These are phyloP conservation scores for Scaptomyza graminum DNA, from an alignment of 1,140 invertebrate species.

Conservation along the genomic window DNA sequence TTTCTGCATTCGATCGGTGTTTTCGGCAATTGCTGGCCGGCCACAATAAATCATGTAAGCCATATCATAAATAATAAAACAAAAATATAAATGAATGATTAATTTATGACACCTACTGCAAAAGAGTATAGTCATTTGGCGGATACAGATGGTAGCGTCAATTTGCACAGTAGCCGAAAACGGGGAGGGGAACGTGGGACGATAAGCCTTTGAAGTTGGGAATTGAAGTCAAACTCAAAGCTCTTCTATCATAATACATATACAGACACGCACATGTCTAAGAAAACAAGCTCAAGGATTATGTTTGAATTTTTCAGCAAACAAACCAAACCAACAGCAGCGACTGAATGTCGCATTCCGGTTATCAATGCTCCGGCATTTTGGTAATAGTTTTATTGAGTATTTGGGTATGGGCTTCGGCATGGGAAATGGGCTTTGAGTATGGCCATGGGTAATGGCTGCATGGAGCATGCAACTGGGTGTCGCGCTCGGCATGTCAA, in stretches of 20 bases:
- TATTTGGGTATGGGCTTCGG: slow-evolving; percentile 1
- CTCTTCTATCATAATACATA: slow-evolving; percentile 49
- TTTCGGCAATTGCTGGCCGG: slow-evolving; percentile 23
- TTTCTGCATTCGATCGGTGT: slow-evolving; percentile 27
- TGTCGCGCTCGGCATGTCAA: slow-evolving; percentile 72
- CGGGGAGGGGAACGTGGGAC: neutral
- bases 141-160: slow-evolving; percentile 40
- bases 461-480: slow-evolving; percentile 17
- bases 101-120: slow-evolving; percentile 73
- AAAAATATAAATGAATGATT: slow-evolving; percentile 58
- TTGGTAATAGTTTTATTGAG: slow-evolving; percentile 26
- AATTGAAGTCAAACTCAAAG: slow-evolving; percentile 33
- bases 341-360: slow-evolving; percentile 57
- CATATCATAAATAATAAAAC: slow-evolving; percentile 43
- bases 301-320: slow-evolving; percentile 70
- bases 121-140: slow-evolving; percentile 55
- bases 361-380: slow-evolving; percentile 59
- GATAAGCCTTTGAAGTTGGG: slow-evolving; percentile 14
- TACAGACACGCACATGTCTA: slow-evolving; percentile 37
- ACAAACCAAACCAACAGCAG: slow-evolving; percentile 30
- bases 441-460: too few species aligned
- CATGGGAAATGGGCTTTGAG: slow-evolving; percentile 1
- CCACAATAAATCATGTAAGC: slow-evolving; percentile 67
- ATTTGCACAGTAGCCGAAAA: slow-evolving; percentile 61
- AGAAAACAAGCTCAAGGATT: slow-evolving; percentile 79